Conservation (phyloP, 2,113 vertebrate genomes). For the Coptodon rendalli region DNA sequence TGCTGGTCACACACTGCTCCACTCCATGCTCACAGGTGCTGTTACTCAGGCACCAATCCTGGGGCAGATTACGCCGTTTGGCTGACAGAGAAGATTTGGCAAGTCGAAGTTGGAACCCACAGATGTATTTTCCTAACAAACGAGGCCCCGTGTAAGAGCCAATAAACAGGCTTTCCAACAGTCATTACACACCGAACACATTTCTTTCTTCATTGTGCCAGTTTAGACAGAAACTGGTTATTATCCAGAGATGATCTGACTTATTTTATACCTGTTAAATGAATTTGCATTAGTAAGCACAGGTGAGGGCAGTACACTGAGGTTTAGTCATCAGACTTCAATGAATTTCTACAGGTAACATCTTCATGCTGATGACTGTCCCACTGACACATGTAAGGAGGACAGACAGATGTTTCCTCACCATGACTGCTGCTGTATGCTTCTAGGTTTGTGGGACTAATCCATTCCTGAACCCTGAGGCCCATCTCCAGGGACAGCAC, state of each 20-base stretch:
- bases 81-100: neutral
- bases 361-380: neutral
- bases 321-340: neutral
- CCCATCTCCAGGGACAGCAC: slow-evolving; percentile 78
- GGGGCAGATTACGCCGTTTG: neutral
- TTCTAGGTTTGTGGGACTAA: slow-evolving; percentile 80
- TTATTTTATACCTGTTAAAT: neutral
- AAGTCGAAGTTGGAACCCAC: neutral
- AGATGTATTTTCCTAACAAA: neutral
- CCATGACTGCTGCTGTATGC: slow-evolving; percentile 74
- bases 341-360: neutral
- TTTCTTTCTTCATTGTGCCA: fast-evolving
- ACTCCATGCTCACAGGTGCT: neutral
- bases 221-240: neutral
- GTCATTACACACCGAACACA: neutral
- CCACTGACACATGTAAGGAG: fast-evolving
- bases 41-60: neutral
- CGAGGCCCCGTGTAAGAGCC: fast-evolving
- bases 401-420: slow-evolving; percentile 42
- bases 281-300: neutral
- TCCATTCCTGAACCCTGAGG: slow-evolving; percentile 88
- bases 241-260: neutral
- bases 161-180: neutral
- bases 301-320: neutral
- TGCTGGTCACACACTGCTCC: neutral